Conservation (phyloP, 2,113 vertebrate species). For the Promerops cafer region DNA sequence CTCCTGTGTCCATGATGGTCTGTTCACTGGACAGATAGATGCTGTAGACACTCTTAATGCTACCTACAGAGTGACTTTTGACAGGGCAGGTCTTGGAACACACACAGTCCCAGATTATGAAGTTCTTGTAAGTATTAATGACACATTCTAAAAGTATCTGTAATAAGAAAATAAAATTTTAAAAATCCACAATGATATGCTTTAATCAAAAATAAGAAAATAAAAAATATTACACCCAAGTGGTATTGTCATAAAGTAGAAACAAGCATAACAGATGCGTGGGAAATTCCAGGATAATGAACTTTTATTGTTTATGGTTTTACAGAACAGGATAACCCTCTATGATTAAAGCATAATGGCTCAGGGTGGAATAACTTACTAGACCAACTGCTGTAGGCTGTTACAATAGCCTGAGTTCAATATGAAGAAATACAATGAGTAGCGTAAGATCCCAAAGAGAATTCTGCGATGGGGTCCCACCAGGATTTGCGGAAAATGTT, state of each 20-base stretch:
- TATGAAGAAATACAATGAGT: neutral
- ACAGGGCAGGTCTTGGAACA: conserved; percentile 92
- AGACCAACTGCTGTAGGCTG: neutral
- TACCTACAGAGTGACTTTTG: conserved; percentile 96
- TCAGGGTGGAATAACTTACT: neutral
- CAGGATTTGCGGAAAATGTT: neutral
- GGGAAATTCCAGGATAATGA: neutral
- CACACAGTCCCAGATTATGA: conserved; percentile 98
- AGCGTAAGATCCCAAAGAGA: neutral
- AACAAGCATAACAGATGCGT: neutral
- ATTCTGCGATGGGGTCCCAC: neutral
- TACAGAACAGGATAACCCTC: neutral
- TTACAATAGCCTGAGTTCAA: neutral
- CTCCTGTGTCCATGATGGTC: conserved; percentile 81
- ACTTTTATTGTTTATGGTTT: neutral
- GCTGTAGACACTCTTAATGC: conserved; percentile 95
- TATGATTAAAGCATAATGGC: neutral
- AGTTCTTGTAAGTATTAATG: conserved; percentile 86
- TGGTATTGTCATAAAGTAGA: neutral
- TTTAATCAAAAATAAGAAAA: neutral
- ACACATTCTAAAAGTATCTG: neutral
- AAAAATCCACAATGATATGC: neutral
- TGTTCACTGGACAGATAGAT: conserved; percentile 97
- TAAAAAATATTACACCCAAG: neutral
- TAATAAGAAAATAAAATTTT: neutral